Evolutionary conservation across 2,888 invertebrate species (phyloP), one percentile per base, ranked within the genome.

Genomic region (Papilio elwesi): DNA sequence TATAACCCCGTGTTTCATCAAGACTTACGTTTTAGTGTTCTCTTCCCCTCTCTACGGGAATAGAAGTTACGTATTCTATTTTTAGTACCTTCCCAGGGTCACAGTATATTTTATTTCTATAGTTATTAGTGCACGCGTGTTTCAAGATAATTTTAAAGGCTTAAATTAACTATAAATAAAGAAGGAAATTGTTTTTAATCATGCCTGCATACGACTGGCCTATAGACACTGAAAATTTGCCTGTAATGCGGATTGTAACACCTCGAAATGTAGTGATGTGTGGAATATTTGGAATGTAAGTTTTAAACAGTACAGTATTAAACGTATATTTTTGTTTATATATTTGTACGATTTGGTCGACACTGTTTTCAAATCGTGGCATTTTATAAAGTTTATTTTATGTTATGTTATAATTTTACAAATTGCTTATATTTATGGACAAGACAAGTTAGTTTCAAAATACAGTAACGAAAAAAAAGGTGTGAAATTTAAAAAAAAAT

Each of bases 241-340:
- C 90, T 5, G 90, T 92, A 12, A 90, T 91, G 90, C 83, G 85
- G n/a, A 85, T 92, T 38, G 83, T 84, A 16, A 87, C 91, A 0
- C 92, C 92, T 0, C 82, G 81, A 72, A 87, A 89, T 82, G 83
- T 80, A 16, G 73, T 83, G 52, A 84, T 88, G 82, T 85, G 88
- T 77, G 92, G 90, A 73, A 83, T 85, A 13, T 92, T 82, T 79
- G 92, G 92, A 76, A 87, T 88, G 92, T 92, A 77, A 91, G 88
- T 87, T 9, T 16, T 26, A 26, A 64, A 26, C 47, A 12, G n/a
- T n/a, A n/a, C n/a, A 91, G 88, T 87, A 6, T 16, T 26, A 26
- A 64, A 26, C 47, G 9, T 47, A n/a, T 43, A 6, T 48, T 55
- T 48, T 6, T 1, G 15, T 3, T 67, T 53, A 11, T 43, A 43